Percentiles rank a stretch among this genome's conserved stretches.
These are phyloP conservation scores for Liposcelis brunnea DNA, from an alignment of 2,888 invertebrate species.

Conservation along the genomic window DNA sequence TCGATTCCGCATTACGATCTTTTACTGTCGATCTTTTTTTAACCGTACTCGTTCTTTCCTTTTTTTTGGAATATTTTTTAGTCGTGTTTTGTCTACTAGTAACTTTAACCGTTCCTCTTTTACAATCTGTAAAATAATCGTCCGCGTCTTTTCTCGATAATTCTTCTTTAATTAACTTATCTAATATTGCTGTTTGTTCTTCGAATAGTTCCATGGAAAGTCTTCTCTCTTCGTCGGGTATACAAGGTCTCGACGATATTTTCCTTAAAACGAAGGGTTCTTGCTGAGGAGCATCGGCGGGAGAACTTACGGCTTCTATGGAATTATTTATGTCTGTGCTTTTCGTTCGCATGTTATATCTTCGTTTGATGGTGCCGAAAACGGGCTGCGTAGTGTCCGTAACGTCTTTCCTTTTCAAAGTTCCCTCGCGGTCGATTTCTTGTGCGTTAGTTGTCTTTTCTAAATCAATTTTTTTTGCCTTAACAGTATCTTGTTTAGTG, in stretches of 20 bases:
- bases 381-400: too few relatives aligned
- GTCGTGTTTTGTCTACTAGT: too few relatives aligned
- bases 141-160: conserved; percentile 32
- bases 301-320: too few relatives aligned
- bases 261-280: conserved; percentile 24
- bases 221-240: conserved; percentile 23
- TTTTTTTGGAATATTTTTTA: conserved; percentile 19
- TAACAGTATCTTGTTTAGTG: neutral
- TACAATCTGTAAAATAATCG: conserved; percentile 14
- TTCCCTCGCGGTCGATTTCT: too few relatives aligned
- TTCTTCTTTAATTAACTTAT: conserved; percentile 35
- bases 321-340: too few relatives aligned
- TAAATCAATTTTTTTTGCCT: neutral
- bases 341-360: too few relatives aligned
- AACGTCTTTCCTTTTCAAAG: too few relatives aligned
- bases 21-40: conserved; percentile 19
- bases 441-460: too few relatives aligned
- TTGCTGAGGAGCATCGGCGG: conserved; percentile 25
- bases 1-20: neutral
- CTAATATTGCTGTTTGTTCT: conserved; percentile 36
- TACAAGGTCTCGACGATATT: conserved; percentile 19
- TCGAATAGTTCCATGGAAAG: conserved; percentile 38
- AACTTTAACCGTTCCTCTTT: conserved; percentile 17
- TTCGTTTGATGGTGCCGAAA: too few relatives aligned
- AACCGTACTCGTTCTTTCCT: conserved; percentile 23